phyloP scores from a whole-genome alignment of 2,888 invertebrate species.

The Rhyacophila evoluta region DNA sequence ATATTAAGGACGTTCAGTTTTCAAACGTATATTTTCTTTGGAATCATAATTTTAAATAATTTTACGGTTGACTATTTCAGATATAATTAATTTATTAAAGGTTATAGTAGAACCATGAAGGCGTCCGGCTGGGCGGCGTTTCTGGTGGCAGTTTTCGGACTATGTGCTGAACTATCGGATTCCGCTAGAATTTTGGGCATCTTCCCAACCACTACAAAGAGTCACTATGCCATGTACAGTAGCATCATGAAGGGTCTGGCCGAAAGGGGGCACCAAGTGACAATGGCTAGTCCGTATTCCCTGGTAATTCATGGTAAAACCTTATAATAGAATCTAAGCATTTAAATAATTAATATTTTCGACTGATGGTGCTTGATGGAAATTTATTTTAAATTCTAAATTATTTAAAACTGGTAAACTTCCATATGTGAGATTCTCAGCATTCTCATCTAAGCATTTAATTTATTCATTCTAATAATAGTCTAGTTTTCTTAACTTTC shows the following conservation, averaged over 20 bases:
- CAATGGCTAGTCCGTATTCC: slow-evolving; percentile 66
- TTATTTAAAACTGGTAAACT: too few relatives aligned
- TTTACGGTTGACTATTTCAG: too few relatives aligned
- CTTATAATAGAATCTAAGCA: background rate
- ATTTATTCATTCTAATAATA: background rate
- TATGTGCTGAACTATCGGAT: background rate
- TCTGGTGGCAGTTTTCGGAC: background rate
- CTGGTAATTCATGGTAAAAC: slow-evolving; percentile 60
- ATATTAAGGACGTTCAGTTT: too few relatives aligned
- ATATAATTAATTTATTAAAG: too few relatives aligned
- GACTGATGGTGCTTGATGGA: too few relatives aligned
- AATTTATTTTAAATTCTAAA: too few relatives aligned
- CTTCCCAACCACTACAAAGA: slow-evolving; percentile 67
- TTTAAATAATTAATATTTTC: background rate
- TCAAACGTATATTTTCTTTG: too few relatives aligned
- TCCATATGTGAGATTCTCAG: background rate
- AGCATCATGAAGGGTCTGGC: slow-evolving; percentile 66
- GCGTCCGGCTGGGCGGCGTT: background rate
- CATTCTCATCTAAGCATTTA: background rate
- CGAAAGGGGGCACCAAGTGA: slow-evolving; percentile 61
- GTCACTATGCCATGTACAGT: slow-evolving; percentile 70
- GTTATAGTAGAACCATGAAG: background rate
- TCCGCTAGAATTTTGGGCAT: slow-evolving; percentile 65
- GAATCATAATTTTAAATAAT: too few relatives aligned
- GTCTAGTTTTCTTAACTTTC: background rate